These are phyloP conservation scores for Paraescarpia echinospica DNA, from an alignment of 1,140 invertebrate genomes.

Conservation along the genomic window DNA sequence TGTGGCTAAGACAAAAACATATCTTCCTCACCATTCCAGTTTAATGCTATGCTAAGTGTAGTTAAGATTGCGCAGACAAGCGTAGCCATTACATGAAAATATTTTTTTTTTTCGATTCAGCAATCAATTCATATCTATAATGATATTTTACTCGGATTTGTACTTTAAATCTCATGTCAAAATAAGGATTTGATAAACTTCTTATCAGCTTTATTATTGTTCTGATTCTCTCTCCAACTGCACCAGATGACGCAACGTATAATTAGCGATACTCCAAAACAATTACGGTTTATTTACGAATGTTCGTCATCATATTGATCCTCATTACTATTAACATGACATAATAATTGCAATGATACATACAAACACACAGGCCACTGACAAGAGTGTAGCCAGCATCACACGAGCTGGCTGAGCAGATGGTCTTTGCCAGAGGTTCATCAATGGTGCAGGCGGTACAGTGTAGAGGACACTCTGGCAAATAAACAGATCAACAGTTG, in stretches of 20 bases:
- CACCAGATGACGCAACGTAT: background rate
- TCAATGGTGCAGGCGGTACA: slow-evolving; percentile 5
- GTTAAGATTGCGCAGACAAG: background rate
- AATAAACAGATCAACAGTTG: background rate
- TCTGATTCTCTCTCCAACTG: background rate
- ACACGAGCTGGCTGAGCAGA: background rate
- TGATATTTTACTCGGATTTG: background rate
- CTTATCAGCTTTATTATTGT: background rate
- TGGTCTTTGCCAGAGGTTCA: background rate
- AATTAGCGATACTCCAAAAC: background rate
- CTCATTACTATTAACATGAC: background rate
- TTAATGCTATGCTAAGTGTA: background rate
- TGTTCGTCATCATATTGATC: background rate
- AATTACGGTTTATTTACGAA: background rate
- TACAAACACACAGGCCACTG: background rate
- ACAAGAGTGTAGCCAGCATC: background rate
- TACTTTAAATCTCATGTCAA: background rate
- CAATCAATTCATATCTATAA: background rate
- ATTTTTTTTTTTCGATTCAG: background rate
- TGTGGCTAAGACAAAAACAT: too few species aligned
- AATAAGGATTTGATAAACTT: background rate
- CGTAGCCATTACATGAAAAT: background rate
- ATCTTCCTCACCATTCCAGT: too few species aligned
- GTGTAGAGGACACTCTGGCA: background rate
- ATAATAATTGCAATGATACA: background rate